Base-by-base conservation (phyloP, 2,888 invertebrate genomes). In the Callosobruchus maculatus region DNA sequence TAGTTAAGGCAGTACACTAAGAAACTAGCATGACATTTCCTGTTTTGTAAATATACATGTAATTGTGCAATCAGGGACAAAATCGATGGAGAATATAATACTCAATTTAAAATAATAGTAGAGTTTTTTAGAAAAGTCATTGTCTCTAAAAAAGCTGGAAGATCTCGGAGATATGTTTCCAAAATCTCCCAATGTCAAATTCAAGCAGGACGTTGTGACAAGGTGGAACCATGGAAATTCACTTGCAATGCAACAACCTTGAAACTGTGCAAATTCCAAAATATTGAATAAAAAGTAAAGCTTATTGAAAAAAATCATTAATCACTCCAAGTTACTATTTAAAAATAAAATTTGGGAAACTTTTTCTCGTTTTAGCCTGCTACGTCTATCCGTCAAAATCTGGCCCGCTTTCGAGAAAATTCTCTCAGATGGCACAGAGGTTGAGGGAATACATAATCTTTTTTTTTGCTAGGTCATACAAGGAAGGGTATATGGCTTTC, bases 41-140 rank as follows among this genome's bases (percentile, higher is more conserved):
- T 75, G 73, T 74, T 74, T 76, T 72, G 76, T 74, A 22, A 72
- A 76, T 73, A 72, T 76, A 66, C 74, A 75, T 30, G 22, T 71
- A 20, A 70, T 74, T 71, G 71, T 73, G 21, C 75, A 74, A 26
- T 67, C 73, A 49, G 75, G 74, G 13, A 22, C 68, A 30, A 22
- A 68, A 21, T 31, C 3, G 20, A 67, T 67, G 21, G 3, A n/a
- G 67, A 9, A 67, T 67, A 26, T 21, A 71, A 26, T 31, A 68
- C 71, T n/a, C 18, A 75, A 70, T 75, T 73, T 22, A 70, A 73
- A 74, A 77, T 72, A 75, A 49, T 72, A 69, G 72, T 21, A 72
- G 22, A 70, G 20, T 73, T 67, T 75, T 70, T 67, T 7, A 67
- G 9, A 9, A 67, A 67, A 9, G 2, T 67, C 67, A 67, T n/a